Evolutionary conservation across 2,113 vertebrate genomes (phyloP).

Genomic region (Grus americana): DNA sequence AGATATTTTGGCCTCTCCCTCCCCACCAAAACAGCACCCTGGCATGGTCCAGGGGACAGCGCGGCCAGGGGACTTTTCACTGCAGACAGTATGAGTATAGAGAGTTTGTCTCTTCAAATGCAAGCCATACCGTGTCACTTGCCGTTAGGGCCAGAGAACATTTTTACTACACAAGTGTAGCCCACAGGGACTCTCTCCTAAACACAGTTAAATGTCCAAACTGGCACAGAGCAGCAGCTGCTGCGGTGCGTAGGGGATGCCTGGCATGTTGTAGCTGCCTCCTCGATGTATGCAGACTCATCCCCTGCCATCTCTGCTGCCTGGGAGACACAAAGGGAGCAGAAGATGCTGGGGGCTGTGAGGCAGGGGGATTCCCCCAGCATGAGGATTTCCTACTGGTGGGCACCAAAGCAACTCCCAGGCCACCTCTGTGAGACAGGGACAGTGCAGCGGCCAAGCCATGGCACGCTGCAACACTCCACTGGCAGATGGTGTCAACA

Average conservation of each 20-base stretch:
- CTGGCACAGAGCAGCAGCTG: background rate
- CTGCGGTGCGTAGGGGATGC: background rate
- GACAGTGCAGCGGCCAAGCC: background rate
- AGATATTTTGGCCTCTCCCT: background rate
- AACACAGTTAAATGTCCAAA: background rate
- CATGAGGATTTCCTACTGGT: background rate
- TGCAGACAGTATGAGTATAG: background rate
- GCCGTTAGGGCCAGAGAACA: background rate
- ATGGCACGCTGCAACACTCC: rapidly evolving
- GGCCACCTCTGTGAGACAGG: background rate
- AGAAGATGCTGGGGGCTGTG: background rate
- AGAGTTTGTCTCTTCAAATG: background rate
- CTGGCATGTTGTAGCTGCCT: background rate
- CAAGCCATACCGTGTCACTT: background rate
- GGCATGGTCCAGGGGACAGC: background rate
- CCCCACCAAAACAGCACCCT: background rate
- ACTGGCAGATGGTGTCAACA: background rate
- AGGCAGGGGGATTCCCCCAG: rapidly evolving
- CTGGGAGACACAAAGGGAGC: background rate
- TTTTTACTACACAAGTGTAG: background rate
- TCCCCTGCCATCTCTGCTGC: background rate
- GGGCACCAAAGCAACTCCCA: background rate
- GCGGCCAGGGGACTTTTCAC: background rate
- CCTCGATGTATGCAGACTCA: background rate
- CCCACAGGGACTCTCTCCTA: background rate